Conservation (phyloP, 2,888 invertebrate genomes). For the Scaptomyza polygonia region DNA sequence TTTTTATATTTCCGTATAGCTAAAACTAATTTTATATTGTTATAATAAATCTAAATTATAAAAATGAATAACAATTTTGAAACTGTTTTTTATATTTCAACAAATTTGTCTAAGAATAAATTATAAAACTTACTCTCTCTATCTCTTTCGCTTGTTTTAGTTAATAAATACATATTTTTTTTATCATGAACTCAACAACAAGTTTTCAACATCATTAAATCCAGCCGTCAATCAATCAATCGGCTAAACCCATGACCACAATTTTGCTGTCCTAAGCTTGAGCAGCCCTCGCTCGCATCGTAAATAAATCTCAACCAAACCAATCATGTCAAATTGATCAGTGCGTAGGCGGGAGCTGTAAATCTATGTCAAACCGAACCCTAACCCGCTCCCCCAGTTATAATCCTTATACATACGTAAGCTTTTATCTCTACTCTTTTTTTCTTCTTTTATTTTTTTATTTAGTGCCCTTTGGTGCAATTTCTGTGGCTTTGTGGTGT, state of each 20-base stretch:
- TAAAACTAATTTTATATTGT: too few species aligned
- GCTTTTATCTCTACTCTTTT: conserved; percentile 4
- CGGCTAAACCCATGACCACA: conserved; percentile 1
- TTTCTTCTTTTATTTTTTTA: not conserved
- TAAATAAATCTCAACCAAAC: conserved; percentile 62
- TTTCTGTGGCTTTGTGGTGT: not conserved
- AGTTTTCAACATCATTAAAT: conserved; percentile 1
- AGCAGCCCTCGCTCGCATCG: conserved; percentile 6
- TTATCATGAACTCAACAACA: not conserved
- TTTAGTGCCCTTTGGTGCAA: conserved; percentile 18
- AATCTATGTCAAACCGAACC: conserved; percentile 37
- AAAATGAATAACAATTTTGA: too few species aligned
- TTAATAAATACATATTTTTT: not conserved
- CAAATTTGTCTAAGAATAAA: too few species aligned
- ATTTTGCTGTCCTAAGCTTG: not conserved
- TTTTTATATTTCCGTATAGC: too few species aligned
- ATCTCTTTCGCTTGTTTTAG: not conserved
- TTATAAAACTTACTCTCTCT: too few species aligned
- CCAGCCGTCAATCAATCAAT: conserved; percentile 29
- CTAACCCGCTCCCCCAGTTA: not conserved
- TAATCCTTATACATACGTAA: not conserved
- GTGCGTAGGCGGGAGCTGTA: conserved; percentile 44
- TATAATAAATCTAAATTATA: too few species aligned
- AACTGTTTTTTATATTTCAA: too few species aligned
- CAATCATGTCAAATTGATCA: conserved; percentile 72